Conservation (phyloP, 2,113 vertebrate genomes). For the Cathartes aura region DNA sequence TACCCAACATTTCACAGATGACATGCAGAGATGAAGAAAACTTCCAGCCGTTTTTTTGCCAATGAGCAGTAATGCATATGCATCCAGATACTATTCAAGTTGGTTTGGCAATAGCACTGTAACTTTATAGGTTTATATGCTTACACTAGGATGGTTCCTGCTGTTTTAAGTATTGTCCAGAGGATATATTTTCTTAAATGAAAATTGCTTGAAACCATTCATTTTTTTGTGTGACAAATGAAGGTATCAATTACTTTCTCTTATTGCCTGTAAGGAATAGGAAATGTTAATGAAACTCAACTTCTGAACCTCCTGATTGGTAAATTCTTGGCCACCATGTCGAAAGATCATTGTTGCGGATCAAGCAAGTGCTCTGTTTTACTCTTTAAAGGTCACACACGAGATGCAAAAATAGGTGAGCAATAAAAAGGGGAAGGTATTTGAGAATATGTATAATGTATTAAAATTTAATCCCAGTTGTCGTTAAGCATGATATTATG, state of each 20-base stretch:
- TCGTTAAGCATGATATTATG: neutral
- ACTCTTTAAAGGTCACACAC: neutral
- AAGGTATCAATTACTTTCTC: slow-evolving; percentile 30
- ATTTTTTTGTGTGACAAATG: neutral
- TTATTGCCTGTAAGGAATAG: neutral
- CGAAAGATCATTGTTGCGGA: neutral
- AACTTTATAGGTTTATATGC: slow-evolving; percentile 47
- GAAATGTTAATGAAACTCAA: slow-evolving; percentile 18
- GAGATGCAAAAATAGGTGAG: neutral
- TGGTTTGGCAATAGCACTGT: slow-evolving; percentile 39
- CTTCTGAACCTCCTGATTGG: slow-evolving; percentile 26
- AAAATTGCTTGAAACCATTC: slow-evolving; percentile 19
- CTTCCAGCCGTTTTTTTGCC: neutral
- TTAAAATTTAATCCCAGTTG: neutral
- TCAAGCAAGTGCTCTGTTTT: neutral
- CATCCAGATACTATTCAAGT: neutral
- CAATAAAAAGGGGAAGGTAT: neutral
- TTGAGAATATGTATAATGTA: neutral
- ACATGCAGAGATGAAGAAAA: slow-evolving; percentile 10
- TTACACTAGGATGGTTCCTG: slow-evolving; percentile 32
- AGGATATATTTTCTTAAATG: slow-evolving; percentile 23
- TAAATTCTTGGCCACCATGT: neutral
- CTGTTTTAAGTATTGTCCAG: slow-evolving; percentile 56
- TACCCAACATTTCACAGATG: slow-evolving; percentile 10
- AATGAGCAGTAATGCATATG: slow-evolving; percentile 8